Conservation (phyloP, 2,888 invertebrate species). For the Branchellion lobata region DNA sequence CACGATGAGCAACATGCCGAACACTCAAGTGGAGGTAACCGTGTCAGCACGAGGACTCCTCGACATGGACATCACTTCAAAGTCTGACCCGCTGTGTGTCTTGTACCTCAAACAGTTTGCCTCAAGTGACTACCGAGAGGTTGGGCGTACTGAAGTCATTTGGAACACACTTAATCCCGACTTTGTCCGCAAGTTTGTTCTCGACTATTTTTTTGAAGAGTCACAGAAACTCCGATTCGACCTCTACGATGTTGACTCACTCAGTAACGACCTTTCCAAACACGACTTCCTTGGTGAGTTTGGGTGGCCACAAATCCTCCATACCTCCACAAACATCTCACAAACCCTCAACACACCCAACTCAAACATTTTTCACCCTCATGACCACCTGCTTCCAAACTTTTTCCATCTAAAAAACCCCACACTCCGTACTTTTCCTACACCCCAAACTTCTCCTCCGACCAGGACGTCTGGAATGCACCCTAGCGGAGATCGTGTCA, state of each 20-base stretch:
- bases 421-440: too few species aligned
- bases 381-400: too few species aligned
- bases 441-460: too few species aligned
- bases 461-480: too few species aligned
- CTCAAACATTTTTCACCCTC: too few species aligned
- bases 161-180: slow-evolving; percentile 66
- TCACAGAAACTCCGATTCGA: slow-evolving; percentile 61
- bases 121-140: slow-evolving; percentile 56
- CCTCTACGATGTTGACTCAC: slow-evolving; percentile 59
- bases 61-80: slow-evolving; percentile 61
- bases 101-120: slow-evolving; percentile 51
- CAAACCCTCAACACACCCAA: too few species aligned
- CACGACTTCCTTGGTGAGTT: slow-evolving; percentile 49
- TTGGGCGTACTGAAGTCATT: slow-evolving; percentile 66
- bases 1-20: slow-evolving; percentile 55
- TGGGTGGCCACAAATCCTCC: too few species aligned
- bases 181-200: slow-evolving; percentile 64
- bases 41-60: slow-evolving; percentile 59
- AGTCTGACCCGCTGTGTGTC: slow-evolving; percentile 59
- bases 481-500: slow-evolving; percentile 66
- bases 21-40: slow-evolving; percentile 58
- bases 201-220: slow-evolving; percentile 61
- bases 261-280: slow-evolving; percentile 52
- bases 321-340: too few species aligned
- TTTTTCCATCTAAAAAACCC: too few species aligned